These are phyloP conservation scores for Dicyrtomina minuta DNA, from an alignment of 2,888 invertebrate genomes.

Conservation along the genomic window DNA sequence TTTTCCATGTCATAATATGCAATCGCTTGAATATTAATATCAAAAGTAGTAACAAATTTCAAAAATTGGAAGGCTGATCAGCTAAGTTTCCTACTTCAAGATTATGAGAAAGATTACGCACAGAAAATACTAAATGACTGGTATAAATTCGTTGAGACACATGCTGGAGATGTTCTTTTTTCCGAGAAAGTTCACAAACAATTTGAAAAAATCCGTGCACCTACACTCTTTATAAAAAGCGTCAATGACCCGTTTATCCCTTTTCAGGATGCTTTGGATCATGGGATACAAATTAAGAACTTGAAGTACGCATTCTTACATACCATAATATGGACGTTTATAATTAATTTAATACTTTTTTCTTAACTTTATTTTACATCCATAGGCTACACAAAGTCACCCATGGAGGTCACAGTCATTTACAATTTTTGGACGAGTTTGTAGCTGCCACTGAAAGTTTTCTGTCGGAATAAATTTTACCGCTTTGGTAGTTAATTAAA, in stretches of 20 bases:
- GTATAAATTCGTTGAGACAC: not conserved
- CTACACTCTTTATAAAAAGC: slow-evolving; percentile 8
- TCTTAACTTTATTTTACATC: not conserved
- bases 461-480: too few relatives aligned
- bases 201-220: not conserved
- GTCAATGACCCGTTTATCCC: slow-evolving; percentile 3
- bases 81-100: not conserved
- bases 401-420: slow-evolving; percentile 9
- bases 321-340: too few relatives aligned
- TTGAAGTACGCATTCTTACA: not conserved
- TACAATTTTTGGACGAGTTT: slow-evolving; percentile 21
- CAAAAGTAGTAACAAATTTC: not conserved
- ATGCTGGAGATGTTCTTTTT: too few relatives aligned
- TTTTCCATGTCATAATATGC: too few relatives aligned
- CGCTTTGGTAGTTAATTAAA: too few relatives aligned
- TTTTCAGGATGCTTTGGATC: not conserved
- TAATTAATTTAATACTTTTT: not conserved
- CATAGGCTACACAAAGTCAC: slow-evolving; percentile 10
- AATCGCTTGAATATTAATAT: too few relatives aligned
- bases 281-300: not conserved
- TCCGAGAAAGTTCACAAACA: not conserved
- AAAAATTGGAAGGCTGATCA: not conserved
- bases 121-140: slow-evolving; percentile 13
- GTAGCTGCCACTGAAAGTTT: slow-evolving; percentile 5
- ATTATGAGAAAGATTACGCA: slow-evolving; percentile 8